These are phyloP conservation scores for Dasypus novemcinctus DNA, from an alignment of 2,113 vertebrate species.

Conservation along the genomic window DNA sequence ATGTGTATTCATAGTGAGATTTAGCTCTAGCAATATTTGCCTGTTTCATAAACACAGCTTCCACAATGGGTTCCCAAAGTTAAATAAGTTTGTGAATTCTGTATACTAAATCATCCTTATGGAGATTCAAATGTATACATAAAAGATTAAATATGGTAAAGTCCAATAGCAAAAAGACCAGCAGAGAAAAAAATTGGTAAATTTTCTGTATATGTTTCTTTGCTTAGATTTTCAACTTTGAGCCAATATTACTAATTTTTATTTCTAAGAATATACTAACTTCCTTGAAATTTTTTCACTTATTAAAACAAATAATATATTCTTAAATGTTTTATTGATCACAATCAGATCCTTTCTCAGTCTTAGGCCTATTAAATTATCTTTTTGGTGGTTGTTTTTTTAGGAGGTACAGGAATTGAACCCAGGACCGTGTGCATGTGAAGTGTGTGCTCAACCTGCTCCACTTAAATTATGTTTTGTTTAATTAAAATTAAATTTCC, in stretches of 20 bases:
- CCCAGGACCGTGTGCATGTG: no score
- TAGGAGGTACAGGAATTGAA: no score
- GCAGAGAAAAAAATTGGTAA: not conserved
- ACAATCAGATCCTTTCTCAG: not conserved
- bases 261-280: not conserved
- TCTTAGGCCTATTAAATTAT: not conserved
- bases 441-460: no score
- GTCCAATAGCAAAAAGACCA: not conserved
- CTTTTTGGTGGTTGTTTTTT: not conserved
- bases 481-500: no score
- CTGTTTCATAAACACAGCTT: not conserved
- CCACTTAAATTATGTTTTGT: not conserved
- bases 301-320: not conserved
- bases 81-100: not conserved
- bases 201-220: not conserved
- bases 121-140: not conserved
- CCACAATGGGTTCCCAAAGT: not conserved
- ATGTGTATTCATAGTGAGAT: not conserved
- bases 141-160: not conserved
- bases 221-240: not conserved
- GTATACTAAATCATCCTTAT: not conserved
- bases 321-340: not conserved
- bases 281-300: not conserved
- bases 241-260: not conserved
- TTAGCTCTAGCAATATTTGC: not conserved